Percentiles rank a stretch among this genome's conserved stretches.
These are phyloP conservation scores for Burhinus oedicnemus DNA, from an alignment of 2,113 vertebrate genomes.

Conservation along the genomic window DNA sequence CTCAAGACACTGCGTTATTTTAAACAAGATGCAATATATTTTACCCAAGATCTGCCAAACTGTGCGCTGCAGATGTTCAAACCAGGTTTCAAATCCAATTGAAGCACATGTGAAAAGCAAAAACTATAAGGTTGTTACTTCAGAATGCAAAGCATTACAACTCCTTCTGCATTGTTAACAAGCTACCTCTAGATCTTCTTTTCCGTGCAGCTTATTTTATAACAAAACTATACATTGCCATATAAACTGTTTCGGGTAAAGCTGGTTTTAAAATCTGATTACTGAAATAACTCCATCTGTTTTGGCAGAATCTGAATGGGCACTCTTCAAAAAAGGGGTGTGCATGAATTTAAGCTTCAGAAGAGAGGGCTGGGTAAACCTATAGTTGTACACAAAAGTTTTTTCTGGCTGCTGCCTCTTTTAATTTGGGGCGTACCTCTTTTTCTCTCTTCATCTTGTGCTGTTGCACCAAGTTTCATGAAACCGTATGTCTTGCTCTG, in stretches of 20 bases:
- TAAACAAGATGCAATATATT: neutral
- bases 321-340: neutral
- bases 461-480: neutral
- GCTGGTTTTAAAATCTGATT: neutral
- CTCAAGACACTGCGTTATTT: neutral
- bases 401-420: neutral
- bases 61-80: neutral
- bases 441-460: neutral
- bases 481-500: neutral
- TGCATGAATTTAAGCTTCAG: neutral
- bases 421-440: neutral
- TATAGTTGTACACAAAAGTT: neutral
- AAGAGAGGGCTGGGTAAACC: neutral
- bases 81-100: neutral
- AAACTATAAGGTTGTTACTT: neutral
- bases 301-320: neutral
- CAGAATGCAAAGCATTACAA: neutral
- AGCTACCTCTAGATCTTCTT: neutral
- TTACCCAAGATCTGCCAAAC: neutral
- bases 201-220: neutral
- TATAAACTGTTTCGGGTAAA: neutral
- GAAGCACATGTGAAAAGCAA: neutral
- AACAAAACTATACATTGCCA: neutral
- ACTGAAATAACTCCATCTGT: neutral
- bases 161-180: neutral